These are phyloP conservation scores for Lacanobia oleracea DNA, from an alignment of 2,888 invertebrate genomes.

Conservation along the genomic window DNA sequence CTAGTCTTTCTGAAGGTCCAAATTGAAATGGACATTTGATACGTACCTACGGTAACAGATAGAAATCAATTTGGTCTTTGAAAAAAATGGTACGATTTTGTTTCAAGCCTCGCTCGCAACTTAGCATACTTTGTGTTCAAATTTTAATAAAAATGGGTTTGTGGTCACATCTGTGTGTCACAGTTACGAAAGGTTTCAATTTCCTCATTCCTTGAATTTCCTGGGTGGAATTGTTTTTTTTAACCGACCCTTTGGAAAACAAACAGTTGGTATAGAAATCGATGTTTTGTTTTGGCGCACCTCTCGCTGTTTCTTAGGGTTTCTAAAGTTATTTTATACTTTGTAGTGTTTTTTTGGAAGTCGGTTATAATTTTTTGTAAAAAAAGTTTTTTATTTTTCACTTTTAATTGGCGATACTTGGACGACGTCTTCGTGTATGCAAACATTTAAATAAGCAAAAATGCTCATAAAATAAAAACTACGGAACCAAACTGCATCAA, in stretches of 20 bases:
- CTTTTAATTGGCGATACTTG: too few species aligned
- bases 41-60: slow-evolving; percentile 3
- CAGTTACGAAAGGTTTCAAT: slow-evolving; percentile 48
- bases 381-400: too few species aligned
- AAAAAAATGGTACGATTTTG: slow-evolving; percentile 17
- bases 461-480: too few species aligned
- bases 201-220: slow-evolving; percentile 32
- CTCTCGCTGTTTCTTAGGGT: background rate
- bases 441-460: too few species aligned
- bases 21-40: slow-evolving; percentile 39
- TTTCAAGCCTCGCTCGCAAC: background rate
- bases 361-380: too few species aligned
- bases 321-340: too few species aligned
- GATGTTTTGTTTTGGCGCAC: background rate
- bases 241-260: background rate
- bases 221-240: slow-evolving; percentile 42
- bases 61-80: slow-evolving; percentile 34
- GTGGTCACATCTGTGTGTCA: slow-evolving; percentile 37
- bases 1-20: slow-evolving; percentile 8
- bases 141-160: slow-evolving; percentile 43
- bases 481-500: too few species aligned
- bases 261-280: background rate
- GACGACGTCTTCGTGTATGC: too few species aligned
- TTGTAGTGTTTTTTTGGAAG: too few species aligned
- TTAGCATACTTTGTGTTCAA: slow-evolving; percentile 34